Evolutionary conservation across 2,888 invertebrate genomes (phyloP), one percentile per base, ranked within the genome.

Genomic region (Eudasyphora cyanicolor): DNA sequence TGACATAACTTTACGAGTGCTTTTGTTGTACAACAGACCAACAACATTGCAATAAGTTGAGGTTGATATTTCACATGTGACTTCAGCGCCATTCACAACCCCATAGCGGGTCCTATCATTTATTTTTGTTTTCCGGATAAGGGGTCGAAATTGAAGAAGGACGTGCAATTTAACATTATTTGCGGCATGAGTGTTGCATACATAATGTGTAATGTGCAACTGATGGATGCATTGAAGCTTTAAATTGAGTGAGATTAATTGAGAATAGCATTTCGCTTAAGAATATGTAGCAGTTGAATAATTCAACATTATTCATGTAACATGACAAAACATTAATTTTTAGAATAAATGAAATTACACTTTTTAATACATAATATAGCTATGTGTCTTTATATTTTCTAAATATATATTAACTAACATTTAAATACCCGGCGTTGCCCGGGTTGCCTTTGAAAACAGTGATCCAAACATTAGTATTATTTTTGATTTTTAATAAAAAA

Each of bases 161-260:
- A 70, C 17, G 64, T 79, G 19, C 17, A 8, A 19, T 32, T 51
- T 64, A 42, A 24, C 19, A 6, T 21, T 24, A 42, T 67, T 24
- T 45, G 67, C 24, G n/a, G 45, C 14, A 19, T 57, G 49, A 32
- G 7, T 62, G 8, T 49, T 32, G 42, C 60, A 54, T 51, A 57
- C 6, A 67, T 57, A 64, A 79, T 76, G 67, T 71, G 64, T 57
- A 64, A 79, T 76, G 67, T 71, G 64, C 27, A 79, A 64, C 71
- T 73, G 73, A 82, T 29, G 32, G 38, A 73, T 75, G 49, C 64
- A 76, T 14, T 79, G 76, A 79, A 71, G 54, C 79, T 73, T 67
- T 82, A 76, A 79, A 79, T 79, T 76, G 73, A 24, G 12, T 29
- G 49, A 79, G 79, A 79, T 79, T 79, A 79, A 76, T 82, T 49